These are phyloP conservation scores for Epinephelus cyanopodus DNA, from an alignment of 2,113 vertebrate species.

Conservation along the genomic window DNA sequence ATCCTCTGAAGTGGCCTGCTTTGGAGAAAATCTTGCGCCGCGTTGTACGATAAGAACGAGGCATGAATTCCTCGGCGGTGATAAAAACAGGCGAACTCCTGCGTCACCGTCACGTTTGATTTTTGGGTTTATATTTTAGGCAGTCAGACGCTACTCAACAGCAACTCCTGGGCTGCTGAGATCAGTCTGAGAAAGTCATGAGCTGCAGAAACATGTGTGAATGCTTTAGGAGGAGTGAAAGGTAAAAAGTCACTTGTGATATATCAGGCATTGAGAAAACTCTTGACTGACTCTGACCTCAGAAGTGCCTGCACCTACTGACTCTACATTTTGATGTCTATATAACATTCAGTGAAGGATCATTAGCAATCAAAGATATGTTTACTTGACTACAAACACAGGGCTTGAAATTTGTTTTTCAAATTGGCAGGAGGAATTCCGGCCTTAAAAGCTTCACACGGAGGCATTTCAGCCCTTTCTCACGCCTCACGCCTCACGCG, in stretches of 20 bases:
- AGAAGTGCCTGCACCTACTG: neutral
- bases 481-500: too few relatives aligned
- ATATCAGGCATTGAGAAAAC: neutral
- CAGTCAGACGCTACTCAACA: conserved; percentile 43
- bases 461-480: too few relatives aligned
- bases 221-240: neutral
- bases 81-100: conserved; percentile 27
- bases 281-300: neutral
- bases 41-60: conserved; percentile 47
- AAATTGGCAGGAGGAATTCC: too few relatives aligned
- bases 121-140: conserved; percentile 19
- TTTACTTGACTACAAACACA: too few relatives aligned
- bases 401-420: too few relatives aligned
- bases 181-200: conserved; percentile 67
- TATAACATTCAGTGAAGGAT: neutral
- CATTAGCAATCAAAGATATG: too few relatives aligned
- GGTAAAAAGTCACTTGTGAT: neutral
- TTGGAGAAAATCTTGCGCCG: conserved; percentile 24
- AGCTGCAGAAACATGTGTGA: neutral
- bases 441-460: too few relatives aligned
- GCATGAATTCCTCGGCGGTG: conserved; percentile 26
- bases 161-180: neutral
- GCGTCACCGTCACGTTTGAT: conserved; percentile 40
- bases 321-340: neutral
- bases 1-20: conserved; percentile 68